Percentiles rank a stretch among this genome's conserved stretches.
phyloP scores from a whole-genome alignment of 2,113 vertebrate species.

The Tor tambroides region DNA sequence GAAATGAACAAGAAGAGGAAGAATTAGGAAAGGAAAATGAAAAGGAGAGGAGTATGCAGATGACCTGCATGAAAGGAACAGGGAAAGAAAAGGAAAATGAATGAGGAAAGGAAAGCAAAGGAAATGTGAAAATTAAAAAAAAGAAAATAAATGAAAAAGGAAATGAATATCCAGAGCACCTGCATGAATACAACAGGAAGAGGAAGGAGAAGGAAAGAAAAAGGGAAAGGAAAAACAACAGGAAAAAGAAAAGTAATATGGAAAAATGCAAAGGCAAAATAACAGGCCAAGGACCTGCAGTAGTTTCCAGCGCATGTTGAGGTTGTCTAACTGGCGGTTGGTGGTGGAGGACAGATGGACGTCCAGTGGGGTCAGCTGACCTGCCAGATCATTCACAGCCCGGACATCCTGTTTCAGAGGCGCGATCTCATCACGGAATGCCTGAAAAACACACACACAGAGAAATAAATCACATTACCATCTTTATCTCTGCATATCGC shows the following conservation, averaged over 20 bases:
- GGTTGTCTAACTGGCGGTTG: conserved; percentile 91
- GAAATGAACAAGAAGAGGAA: neutral
- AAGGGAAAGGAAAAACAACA: neutral
- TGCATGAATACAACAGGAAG: neutral
- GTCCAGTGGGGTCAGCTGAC: conserved; percentile 89
- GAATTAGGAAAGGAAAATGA: too few species aligned
- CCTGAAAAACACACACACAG: conserved; percentile 69
- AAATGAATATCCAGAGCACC: neutral
- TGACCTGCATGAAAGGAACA: neutral
- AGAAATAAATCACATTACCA: conserved; percentile 13
- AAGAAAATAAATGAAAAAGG: neutral
- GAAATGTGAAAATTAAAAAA: neutral
- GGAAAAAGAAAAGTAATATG: neutral
- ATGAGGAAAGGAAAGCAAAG: neutral
- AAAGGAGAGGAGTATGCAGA: neutral
- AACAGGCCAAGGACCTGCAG: conserved; percentile 81
- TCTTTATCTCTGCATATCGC: conserved; percentile 27
- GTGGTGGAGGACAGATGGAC: conserved; percentile 90
- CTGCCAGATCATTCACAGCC: conserved; percentile 88
- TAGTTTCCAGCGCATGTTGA: conserved; percentile 94
- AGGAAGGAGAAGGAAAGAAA: neutral
- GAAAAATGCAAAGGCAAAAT: neutral
- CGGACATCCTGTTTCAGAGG: conserved; percentile 89
- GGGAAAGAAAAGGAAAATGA: neutral
- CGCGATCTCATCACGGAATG: conserved; percentile 89